Evolutionary conservation across 2,888 invertebrate species (phyloP).

Genomic region (Torymus aiolomorphi): DNA sequence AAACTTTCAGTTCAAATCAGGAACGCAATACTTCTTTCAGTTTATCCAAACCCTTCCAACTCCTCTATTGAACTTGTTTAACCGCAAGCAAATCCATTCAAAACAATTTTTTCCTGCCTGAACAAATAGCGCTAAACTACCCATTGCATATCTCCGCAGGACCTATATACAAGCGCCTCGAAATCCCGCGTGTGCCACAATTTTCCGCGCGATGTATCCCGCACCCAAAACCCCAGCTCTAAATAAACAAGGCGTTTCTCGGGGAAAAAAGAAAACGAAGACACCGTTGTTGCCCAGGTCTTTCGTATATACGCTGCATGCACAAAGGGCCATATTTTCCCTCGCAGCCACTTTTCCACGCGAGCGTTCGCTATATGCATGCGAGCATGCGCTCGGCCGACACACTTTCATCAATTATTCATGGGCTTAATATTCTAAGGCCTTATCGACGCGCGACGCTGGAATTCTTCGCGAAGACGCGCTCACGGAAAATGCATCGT

Average conservation of each 20-base stretch:
- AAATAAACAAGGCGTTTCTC: not conserved
- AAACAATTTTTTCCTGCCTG: too few relatives aligned
- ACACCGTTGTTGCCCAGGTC: not conserved
- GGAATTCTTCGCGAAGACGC: conserved; percentile 9
- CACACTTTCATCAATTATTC: conserved; percentile 61
- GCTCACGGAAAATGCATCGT: not conserved
- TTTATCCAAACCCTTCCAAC: too few relatives aligned
- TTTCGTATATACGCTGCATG: not conserved
- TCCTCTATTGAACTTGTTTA: too few relatives aligned
- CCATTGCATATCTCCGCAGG: too few relatives aligned
- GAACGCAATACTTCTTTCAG: too few relatives aligned
- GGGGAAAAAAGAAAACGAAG: conserved; percentile 7
- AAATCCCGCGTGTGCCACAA: not conserved
- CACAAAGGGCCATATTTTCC: conserved; percentile 8
- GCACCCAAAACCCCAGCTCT: not conserved
- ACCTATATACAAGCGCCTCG: not conserved
- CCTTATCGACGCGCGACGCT: conserved; percentile 23
- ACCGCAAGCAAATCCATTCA: too few relatives aligned
- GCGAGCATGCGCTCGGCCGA: conserved; percentile 34
- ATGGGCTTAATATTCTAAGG: conserved; percentile 53
- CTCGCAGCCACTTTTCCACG: not conserved
- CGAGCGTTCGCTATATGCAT: conserved; percentile 1
- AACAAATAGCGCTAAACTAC: too few relatives aligned
- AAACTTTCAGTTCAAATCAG: too few relatives aligned
- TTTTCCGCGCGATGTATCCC: conserved; percentile 41